Evolutionary conservation across 2,888 invertebrate species (phyloP), one percentile per base, ranked within the genome.

Genomic region (Helicoverpa assulta): DNA sequence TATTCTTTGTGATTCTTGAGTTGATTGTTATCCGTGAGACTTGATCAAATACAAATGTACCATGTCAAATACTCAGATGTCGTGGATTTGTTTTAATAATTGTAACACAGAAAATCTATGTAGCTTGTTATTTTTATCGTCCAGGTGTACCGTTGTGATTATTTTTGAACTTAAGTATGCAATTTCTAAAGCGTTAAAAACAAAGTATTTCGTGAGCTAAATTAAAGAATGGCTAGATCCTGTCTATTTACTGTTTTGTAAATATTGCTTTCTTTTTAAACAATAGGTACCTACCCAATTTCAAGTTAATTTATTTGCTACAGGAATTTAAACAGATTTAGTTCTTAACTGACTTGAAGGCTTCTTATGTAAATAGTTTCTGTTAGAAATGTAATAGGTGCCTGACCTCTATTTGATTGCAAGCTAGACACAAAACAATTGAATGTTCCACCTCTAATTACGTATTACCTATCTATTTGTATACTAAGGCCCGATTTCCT

Each of bases 11-110:
- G 88, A 90, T 87, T 89, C 86, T 88, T 87, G 88, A 89, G 86
- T 89, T 86, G 93, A 94, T 94, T 92, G 90, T 94, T 91, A 92
- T 93, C 92, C 92, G 91, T 91, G 92, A 88, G 92, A 90, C 80
- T 83, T 85, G 87, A 89, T 87, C 87, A 85, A 89, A 89, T 89
- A 89, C 88, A 88, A 89, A 89, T 88, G 88, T 87, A 84, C 82
- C 86, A 85, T 84, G 85, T 87, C 83, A 83, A 70, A 74, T 65
- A 53, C 63, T 68, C 37, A 82, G 64, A 68, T 62, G 69, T 59
- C 57, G 26, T 18, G 14, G 53, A 74, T 80, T 73, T 70, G 52
- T 82, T 78, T 73, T 66, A 76, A 75, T 66, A 80, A 78, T 68
- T 81, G 75, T 79, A 66, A 53, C 72, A 68, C 47, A 33, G 56